These are phyloP conservation scores for Lymantria monacha DNA, from an alignment of 2,888 invertebrate genomes.

Conservation along the genomic window DNA sequence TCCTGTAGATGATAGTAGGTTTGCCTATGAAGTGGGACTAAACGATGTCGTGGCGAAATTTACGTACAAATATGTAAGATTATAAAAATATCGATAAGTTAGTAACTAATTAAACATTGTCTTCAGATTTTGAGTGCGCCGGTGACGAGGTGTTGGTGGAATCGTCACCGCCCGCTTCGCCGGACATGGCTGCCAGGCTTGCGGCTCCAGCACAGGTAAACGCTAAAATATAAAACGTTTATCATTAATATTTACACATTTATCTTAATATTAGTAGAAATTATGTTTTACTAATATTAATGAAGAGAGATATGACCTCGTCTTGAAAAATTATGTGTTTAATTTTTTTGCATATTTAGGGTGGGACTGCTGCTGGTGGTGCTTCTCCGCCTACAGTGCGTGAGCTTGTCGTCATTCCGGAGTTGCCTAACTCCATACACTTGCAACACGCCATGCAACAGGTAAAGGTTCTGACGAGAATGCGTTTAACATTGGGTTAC, in stretches of 20 bases:
- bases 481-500: neutral
- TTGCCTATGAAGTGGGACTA: too few species aligned
- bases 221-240: neutral
- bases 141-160: conserved; percentile 79
- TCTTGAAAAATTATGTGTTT: too few species aligned
- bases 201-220: conserved; percentile 70
- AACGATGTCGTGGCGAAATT: too few species aligned
- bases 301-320: too few species aligned
- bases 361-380: conserved; percentile 54
- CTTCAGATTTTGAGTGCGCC: conserved; percentile 79
- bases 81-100: too few species aligned
- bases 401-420: conserved; percentile 76
- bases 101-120: conserved; percentile 3
- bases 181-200: conserved; percentile 73
- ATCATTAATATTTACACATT: too few species aligned
- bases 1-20: too few species aligned
- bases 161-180: conserved; percentile 75
- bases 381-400: conserved; percentile 61
- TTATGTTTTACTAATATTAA: too few species aligned
- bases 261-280: too few species aligned
- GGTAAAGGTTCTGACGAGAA: conserved; percentile 40
- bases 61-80: too few species aligned
- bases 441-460: conserved; percentile 78
- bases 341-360: conserved; percentile 27
- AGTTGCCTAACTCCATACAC: conserved; percentile 66